Evolutionary conservation across 2,888 invertebrate species (phyloP), one percentile per base, ranked within the genome.

Genomic region (Therioaphis trifolii): DNA sequence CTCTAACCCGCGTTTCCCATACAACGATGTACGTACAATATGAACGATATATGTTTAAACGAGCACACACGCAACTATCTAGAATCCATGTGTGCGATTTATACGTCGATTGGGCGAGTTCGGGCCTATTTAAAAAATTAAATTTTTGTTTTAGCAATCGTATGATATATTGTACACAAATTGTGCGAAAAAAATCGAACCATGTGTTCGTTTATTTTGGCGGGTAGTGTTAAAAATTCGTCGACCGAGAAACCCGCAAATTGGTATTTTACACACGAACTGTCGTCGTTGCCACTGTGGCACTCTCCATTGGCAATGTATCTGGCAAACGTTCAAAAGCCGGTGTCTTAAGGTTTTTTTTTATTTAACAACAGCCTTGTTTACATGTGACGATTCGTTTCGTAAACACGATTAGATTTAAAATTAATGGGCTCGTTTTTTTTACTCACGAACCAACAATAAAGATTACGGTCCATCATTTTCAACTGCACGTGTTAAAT

Each of bases 311-410:
- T 63, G 76, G 76, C 76, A 63, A n/a, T 21, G 49, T 63, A 63
- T 35, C 68, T 78, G 78, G 78, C 78, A 78, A 52, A 68, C 52
- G 66, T 68, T 78, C 77, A 78, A 78, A 78, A 68, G 68, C 49
- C 66, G 18, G 3, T 18, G 18, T 68, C n/a, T 52, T 52, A 15
- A n/a, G 15, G 24, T 78, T 63, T 40, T 14, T 35, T 77, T 52
- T n/a, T n/a, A n/a, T 40, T 27, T 18, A 52, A 66, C 68, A 68
- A 66, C 52, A 68, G 66, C 24, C 78, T 78, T 68, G 52, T 68
- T 68, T 68, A 78, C 52, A 68, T 68, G 78, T 68, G 78, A 63
- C 29, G 29, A 18, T 29, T 27, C 66, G 18, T 78, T 78, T 78
- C 52, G 78, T n/a, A n/a, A 24, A 68, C 52, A 68, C 66, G 49